phyloP scores from a whole-genome alignment of 2,888 invertebrate species.

The Elmis aenea region DNA sequence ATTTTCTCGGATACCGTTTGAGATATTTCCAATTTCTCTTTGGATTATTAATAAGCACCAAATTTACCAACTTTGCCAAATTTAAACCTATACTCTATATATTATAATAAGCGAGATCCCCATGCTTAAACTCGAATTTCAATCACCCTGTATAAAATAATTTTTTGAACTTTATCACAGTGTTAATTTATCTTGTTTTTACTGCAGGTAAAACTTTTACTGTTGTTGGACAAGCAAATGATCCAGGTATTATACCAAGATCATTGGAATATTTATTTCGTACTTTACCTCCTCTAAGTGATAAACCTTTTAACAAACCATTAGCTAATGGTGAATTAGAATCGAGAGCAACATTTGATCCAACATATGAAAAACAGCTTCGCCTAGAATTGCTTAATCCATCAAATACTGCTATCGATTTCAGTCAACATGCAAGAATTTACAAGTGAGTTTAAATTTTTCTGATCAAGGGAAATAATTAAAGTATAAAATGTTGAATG shows the following conservation, averaged over 20 bases:
- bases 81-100: too few species aligned
- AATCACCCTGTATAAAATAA: too few species aligned
- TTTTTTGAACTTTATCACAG: neutral
- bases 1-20: too few species aligned
- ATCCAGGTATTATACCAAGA: conserved; percentile 61
- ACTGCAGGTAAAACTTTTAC: conserved; percentile 41
- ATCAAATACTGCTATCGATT: conserved; percentile 14
- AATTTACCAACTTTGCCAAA: too few species aligned
- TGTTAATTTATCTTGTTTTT: too few species aligned
- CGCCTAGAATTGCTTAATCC: conserved; percentile 32
- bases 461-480: too few species aligned
- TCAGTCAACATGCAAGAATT: conserved; percentile 24
- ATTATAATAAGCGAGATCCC: too few species aligned
- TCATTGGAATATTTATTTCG: conserved; percentile 52
- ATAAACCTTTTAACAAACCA: conserved; percentile 44
- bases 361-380: conserved; percentile 36
- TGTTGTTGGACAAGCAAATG: conserved; percentile 49
- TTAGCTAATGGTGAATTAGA: conserved; percentile 38
- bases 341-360: conserved; percentile 38
- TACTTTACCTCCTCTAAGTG: conserved; percentile 33
- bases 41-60: too few species aligned
- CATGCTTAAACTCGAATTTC: too few species aligned
- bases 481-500: too few species aligned
- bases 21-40: too few species aligned
- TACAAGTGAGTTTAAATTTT: conserved; percentile 22